A percentile compares a stretch with the other conserved stretches of the same genome.
Conservation (phyloP, 1,140 invertebrate species). For the Rhagoletis zephyria region DNA sequence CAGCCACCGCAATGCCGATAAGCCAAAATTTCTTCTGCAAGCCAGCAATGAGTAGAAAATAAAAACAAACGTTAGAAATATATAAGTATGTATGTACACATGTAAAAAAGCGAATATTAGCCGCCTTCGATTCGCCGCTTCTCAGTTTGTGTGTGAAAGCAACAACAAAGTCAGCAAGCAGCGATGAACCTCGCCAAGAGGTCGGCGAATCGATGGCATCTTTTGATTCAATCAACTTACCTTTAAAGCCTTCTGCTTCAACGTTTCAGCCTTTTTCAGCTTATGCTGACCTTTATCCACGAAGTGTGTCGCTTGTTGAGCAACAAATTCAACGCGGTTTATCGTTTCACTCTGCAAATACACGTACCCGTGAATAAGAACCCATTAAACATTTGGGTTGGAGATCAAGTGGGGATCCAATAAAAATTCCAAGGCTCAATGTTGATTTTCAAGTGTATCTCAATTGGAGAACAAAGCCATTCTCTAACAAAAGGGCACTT, state of each 20-base stretch:
- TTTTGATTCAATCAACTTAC: constrained; percentile 57
- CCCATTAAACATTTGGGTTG: too few relatives aligned
- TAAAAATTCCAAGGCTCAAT: too few relatives aligned
- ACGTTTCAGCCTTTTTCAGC: constrained; percentile 66
- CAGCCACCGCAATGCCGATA: constrained; percentile 64
- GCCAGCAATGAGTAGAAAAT: constrained; percentile 18
- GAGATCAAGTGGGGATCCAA: too few relatives aligned
- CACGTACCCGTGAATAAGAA: neutral
- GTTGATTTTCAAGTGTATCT: too few relatives aligned
- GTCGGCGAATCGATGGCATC: too few relatives aligned
- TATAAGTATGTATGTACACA: neutral
- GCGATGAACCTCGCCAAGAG: too few relatives aligned
- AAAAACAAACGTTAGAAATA: neutral
- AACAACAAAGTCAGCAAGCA: too few relatives aligned
- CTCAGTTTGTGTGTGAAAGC: too few relatives aligned
- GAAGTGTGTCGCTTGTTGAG: constrained; percentile 67
- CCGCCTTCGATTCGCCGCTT: too few relatives aligned
- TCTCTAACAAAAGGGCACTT: too few relatives aligned
- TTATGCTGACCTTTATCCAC: constrained; percentile 69
- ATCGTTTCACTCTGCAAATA: constrained; percentile 66
- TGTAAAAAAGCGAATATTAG: neutral
- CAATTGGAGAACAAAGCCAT: too few relatives aligned
- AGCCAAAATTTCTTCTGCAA: constrained; percentile 71
- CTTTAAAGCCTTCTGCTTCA: constrained; percentile 68
- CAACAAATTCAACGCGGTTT: constrained; percentile 71